Percentiles rank a stretch among this genome's conserved stretches.
These are phyloP conservation scores for Coelinius sp. DNA, from an alignment of 2,888 invertebrate species.

Conservation along the genomic window DNA sequence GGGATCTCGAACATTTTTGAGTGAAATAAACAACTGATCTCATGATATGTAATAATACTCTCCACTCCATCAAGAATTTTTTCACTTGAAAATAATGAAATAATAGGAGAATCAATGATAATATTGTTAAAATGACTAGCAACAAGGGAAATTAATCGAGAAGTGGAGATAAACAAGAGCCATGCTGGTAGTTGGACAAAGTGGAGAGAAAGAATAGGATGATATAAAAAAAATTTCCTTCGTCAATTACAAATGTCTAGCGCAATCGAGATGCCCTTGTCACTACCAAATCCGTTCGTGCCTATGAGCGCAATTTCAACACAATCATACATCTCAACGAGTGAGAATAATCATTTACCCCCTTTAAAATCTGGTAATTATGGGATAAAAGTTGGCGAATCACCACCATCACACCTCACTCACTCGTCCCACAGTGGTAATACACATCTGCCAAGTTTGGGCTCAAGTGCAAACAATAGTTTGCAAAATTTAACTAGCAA, in stretches of 20 bases:
- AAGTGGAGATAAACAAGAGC: conserved; percentile 6
- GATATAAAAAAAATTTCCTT: conserved; percentile 30
- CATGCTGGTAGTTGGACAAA: conserved; percentile 30
- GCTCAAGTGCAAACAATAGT: conserved; percentile 61
- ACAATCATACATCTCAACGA: conserved; percentile 69
- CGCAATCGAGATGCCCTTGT: conserved; percentile 71
- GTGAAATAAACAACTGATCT: not conserved
- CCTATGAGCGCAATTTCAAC: conserved; percentile 61
- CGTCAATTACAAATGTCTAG: conserved; percentile 58
- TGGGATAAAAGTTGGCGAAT: conserved; percentile 71
- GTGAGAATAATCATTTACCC: conserved; percentile 71
- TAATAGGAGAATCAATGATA: not conserved
- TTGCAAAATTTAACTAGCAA: conserved; percentile 62
- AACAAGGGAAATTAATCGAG: not conserved
- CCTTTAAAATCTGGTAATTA: conserved; percentile 67
- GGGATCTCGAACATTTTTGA: not conserved
- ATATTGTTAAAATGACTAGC: conserved; percentile 1
- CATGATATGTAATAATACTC: not conserved
- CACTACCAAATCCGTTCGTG: conserved; percentile 71
- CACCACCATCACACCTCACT: conserved; percentile 64
- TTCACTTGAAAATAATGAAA: not conserved
- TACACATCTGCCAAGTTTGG: conserved; percentile 57
- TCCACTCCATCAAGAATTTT: not conserved
- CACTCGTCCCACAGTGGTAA: conserved; percentile 48
- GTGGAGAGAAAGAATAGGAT: conserved; percentile 37